Percentiles rank a stretch among this genome's conserved stretches.
Evolutionary conservation across 2,888 invertebrate species (phyloP).

Genomic region (Caenorhabditis imperialis): DNA sequence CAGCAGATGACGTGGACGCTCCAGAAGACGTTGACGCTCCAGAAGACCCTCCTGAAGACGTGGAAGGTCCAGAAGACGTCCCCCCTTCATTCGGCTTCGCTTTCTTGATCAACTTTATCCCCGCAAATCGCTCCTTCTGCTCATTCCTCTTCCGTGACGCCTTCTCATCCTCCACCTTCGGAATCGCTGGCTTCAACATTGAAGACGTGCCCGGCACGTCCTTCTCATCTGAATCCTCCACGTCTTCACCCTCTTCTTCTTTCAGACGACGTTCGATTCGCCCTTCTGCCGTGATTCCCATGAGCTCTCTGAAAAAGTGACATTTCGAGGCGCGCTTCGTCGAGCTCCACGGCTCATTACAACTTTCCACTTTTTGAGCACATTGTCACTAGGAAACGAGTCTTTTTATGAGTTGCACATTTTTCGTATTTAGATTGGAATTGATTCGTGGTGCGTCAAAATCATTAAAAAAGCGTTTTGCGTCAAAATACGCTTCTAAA

Average conservation of each 20-base stretch:
- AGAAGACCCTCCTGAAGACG: conserved; percentile 7
- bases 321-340: too few species aligned
- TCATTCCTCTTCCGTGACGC: conserved; percentile 35
- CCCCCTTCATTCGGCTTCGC: too few species aligned
- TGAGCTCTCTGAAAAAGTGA: conserved; percentile 55
- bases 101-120: conserved; percentile 60
- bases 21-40: conserved; percentile 13
- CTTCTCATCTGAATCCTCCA: conserved; percentile 14
- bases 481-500: too few species aligned
- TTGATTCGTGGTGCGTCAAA: too few species aligned
- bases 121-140: conserved; percentile 61
- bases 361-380: too few species aligned
- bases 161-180: not conserved
- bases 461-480: not conserved
- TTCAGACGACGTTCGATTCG: conserved; percentile 50
- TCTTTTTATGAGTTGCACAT: too few species aligned
- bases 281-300: conserved; percentile 67
- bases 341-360: too few species aligned
- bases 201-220: conserved; percentile 13
- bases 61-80: conserved; percentile 23
- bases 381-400: too few species aligned
- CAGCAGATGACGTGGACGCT: not conserved
- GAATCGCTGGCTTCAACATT: conserved; percentile 20
- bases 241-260: conserved; percentile 16
- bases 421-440: too few species aligned